These are phyloP conservation scores for Scophthalmus maximus DNA, from an alignment of 2,113 vertebrate genomes.

Conservation along the genomic window DNA sequence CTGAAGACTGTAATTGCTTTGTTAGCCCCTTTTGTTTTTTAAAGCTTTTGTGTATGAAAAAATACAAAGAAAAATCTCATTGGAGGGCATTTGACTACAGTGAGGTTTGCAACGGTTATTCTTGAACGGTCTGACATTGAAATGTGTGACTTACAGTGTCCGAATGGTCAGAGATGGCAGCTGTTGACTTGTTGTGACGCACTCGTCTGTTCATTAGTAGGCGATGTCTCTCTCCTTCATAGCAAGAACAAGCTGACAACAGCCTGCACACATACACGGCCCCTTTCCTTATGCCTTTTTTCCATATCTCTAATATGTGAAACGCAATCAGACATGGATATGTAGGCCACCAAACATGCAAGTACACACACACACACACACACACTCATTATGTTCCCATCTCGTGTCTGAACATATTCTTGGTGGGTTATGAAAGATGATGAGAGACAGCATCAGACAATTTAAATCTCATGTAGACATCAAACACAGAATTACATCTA, in stretches of 20 bases:
- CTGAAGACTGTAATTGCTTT: background rate
- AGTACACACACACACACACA: conserved; percentile 4
- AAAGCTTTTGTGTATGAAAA: no score
- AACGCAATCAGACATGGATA: conserved; percentile 23
- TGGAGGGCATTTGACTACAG: background rate
- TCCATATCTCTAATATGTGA: background rate
- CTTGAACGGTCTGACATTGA: conserved; percentile 35
- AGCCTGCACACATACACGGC: conserved; percentile 1
- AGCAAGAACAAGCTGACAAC: conserved; percentile 40
- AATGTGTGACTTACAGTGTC: conserved; percentile 43
- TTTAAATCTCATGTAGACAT: conserved; percentile 51
- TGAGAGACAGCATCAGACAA: conserved; percentile 41
- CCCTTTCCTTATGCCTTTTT: background rate
- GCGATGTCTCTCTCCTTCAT: conserved; percentile 30
- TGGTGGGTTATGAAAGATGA: conserved; percentile 42
- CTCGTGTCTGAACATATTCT: conserved; percentile 32
- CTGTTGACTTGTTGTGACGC: conserved; percentile 42
- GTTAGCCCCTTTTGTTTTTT: background rate
- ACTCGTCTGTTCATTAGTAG: conserved; percentile 38
- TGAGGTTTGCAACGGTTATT: conserved; percentile 2
- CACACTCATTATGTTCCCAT: conserved; percentile 28
- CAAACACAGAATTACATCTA: conserved; percentile 60
- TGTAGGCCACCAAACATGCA: conserved; percentile 6
- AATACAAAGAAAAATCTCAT: background rate
- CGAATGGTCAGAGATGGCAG: conserved; percentile 22